Evolutionary conservation across 37 sponge, comb jelly and placozoan genomes (phyloP).

Genomic region (Ephydatia muelleri): DNA sequence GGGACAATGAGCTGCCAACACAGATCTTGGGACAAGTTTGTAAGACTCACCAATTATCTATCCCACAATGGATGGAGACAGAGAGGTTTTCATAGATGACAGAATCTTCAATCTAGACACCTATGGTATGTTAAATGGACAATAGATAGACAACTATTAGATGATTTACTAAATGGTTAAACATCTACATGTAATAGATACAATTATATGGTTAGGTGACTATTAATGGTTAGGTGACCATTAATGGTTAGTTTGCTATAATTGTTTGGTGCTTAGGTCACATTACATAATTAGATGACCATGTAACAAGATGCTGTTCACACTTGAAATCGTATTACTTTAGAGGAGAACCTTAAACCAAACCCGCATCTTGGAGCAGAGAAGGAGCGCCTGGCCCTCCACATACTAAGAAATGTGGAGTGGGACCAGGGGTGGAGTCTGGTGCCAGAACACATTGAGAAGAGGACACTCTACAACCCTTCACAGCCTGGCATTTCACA

Average conservation of each 20-base stretch:
- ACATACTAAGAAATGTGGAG: slow-evolving; percentile 53
- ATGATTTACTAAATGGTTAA: too few relatives aligned
- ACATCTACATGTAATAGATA: too few relatives aligned
- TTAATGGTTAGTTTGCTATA: too few relatives aligned
- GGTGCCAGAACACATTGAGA: slow-evolving; percentile 96
- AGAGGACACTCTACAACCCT: slow-evolving; percentile 89
- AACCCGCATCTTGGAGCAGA: slow-evolving; percentile 33
- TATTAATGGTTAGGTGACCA: too few relatives aligned
- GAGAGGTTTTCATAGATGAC: slow-evolving; percentile 34
- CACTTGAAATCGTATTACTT: too few relatives aligned
- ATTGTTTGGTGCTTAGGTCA: too few relatives aligned
- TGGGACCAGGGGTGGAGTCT: slow-evolving; percentile 39
- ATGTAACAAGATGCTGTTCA: too few relatives aligned
- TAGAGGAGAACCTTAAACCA: slow-evolving; percentile 13
- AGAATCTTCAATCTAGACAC: slow-evolving; percentile 39
- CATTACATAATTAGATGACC: too few relatives aligned
- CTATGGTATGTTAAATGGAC: slow-evolving; percentile 47
- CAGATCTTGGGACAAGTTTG: slow-evolving; percentile 72
- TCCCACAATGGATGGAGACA: slow-evolving; percentile 52
- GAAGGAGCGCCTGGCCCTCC: slow-evolving; percentile 91
- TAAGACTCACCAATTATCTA: slow-evolving; percentile 43
- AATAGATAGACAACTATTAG: too few relatives aligned
- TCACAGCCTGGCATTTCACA: slow-evolving; percentile 78
- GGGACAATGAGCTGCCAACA: slow-evolving; percentile 42
- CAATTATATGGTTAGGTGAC: too few relatives aligned